Conservation (phyloP, 1,140 invertebrate genomes). For the Philotrypesis tridentata region DNA sequence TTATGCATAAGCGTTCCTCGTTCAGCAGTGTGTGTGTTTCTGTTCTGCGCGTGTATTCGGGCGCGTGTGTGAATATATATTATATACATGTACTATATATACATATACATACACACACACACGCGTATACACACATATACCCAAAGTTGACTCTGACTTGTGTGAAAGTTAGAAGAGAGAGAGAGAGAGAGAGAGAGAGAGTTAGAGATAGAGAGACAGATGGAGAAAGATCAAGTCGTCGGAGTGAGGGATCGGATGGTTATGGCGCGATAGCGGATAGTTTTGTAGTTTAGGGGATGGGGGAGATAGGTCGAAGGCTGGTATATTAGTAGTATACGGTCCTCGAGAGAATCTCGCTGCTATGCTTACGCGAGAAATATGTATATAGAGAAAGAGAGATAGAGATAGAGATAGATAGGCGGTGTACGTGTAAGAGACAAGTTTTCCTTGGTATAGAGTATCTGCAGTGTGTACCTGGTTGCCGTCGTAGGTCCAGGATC, state of each 20-base stretch:
- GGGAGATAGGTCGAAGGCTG: not conserved
- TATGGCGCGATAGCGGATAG: not conserved
- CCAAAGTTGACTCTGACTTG: not conserved
- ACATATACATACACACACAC: no score
- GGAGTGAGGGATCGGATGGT: not conserved
- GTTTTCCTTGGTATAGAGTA: conserved; percentile 44
- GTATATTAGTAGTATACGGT: not conserved
- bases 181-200: conserved; percentile 21
- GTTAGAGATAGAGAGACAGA: not conserved
- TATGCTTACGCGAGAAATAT: conserved; percentile 15
- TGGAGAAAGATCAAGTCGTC: not conserved
- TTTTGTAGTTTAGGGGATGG: not conserved
- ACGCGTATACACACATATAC: not conserved
- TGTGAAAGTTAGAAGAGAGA: conserved; percentile 17
- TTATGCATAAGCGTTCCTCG: not conserved
- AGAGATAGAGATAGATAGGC: conserved; percentile 9
- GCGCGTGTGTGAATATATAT: no score
- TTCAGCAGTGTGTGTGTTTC: not conserved
- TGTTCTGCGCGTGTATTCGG: no score
- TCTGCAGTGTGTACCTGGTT: conserved; percentile 83
- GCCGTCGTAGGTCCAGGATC: conserved; percentile 96
- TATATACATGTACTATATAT: no score
- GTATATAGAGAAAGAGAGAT: not conserved
- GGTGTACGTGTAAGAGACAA: not conserved
- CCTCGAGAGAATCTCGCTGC: conserved; percentile 26